These are phyloP conservation scores for Sphyrna mokarran DNA, from an alignment of 2,113 vertebrate species.

Conservation along the genomic window DNA sequence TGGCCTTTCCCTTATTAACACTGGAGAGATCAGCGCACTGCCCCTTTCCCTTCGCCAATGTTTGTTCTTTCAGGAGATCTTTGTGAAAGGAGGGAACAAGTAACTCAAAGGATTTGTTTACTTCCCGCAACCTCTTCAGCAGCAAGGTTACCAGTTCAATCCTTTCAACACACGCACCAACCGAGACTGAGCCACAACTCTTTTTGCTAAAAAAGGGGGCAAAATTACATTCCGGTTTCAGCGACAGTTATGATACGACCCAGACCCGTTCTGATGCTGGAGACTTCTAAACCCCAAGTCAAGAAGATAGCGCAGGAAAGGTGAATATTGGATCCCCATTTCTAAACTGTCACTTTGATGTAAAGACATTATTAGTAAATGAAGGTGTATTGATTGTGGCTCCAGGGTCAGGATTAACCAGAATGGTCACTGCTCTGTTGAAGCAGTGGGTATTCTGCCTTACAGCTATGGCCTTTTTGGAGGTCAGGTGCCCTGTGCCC, in stretches of 20 bases:
- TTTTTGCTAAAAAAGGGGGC: not conserved
- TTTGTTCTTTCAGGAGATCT: constrained; percentile 12
- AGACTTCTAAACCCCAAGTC: constrained; percentile 1
- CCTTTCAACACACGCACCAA: not conserved
- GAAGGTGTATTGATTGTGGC: constrained; percentile 83
- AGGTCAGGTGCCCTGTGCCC: constrained; percentile 74
- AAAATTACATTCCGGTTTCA: not conserved
- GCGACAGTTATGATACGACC: not conserved
- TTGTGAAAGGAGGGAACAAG: not conserved
- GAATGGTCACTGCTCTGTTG: constrained; percentile 59
- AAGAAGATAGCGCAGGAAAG: not conserved
- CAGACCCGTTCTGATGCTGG: not conserved
- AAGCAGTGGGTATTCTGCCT: constrained; percentile 60
- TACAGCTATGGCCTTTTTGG: constrained; percentile 67
- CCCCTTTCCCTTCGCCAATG: not conserved
- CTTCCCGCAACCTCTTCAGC: not conserved
- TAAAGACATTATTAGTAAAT: constrained; percentile 87
- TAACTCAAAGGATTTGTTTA: constrained; percentile 6
- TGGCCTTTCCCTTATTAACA: constrained; percentile 3
- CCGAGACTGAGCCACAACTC: not conserved
- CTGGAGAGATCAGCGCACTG: not conserved
- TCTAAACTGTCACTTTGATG: constrained; percentile 77
- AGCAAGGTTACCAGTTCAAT: constrained; percentile 16
- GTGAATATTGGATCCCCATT: constrained; percentile 55
- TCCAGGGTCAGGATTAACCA: constrained; percentile 77